A percentile compares a stretch with the other conserved stretches of the same genome.
These are phyloP conservation scores for Linhomoeus sp. DNA, from an alignment of 2,888 invertebrate genomes.

Conservation along the genomic window DNA sequence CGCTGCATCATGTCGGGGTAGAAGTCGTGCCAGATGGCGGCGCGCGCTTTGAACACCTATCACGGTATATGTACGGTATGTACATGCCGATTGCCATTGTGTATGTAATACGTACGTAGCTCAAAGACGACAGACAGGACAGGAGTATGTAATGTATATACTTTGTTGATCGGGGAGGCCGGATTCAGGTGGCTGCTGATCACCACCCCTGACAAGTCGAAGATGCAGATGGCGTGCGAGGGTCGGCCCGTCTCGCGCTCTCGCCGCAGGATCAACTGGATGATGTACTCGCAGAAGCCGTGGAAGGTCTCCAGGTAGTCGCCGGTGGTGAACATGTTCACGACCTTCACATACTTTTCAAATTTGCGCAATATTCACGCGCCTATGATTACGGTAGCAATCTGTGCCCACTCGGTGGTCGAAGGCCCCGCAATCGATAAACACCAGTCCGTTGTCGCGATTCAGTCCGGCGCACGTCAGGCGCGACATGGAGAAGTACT, in stretches of 20 bases:
- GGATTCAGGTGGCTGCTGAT: slow-evolving; percentile 11
- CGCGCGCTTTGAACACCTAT: slow-evolving; percentile 8
- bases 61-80: no score
- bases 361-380: no score
- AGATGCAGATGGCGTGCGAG: slow-evolving; percentile 13
- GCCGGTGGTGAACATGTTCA: slow-evolving; percentile 10
- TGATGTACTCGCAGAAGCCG: slow-evolving; percentile 12
- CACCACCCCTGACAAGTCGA: slow-evolving; percentile 11
- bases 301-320: slow-evolving; percentile 11
- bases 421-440: background rate
- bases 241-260: slow-evolving; percentile 9
- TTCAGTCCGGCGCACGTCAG: background rate
- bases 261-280: slow-evolving; percentile 9
- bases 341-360: slow-evolving; percentile 6
- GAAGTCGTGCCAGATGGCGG: slow-evolving; percentile 13
- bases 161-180: slow-evolving; percentile 9
- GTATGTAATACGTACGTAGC: background rate
- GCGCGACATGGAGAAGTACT: slow-evolving; percentile 6
- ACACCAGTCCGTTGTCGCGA: slow-evolving; percentile 1
- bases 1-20: slow-evolving; percentile 11
- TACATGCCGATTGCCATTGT: no score
- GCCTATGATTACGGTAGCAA: no score
- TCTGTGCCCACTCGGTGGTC: slow-evolving; percentile 1
- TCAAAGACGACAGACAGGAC: no score
- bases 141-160: background rate